A percentile compares a stretch with the other conserved stretches of the same genome.
Conservation (phyloP, 2,888 invertebrate species). For the Seira sanloemensis region DNA sequence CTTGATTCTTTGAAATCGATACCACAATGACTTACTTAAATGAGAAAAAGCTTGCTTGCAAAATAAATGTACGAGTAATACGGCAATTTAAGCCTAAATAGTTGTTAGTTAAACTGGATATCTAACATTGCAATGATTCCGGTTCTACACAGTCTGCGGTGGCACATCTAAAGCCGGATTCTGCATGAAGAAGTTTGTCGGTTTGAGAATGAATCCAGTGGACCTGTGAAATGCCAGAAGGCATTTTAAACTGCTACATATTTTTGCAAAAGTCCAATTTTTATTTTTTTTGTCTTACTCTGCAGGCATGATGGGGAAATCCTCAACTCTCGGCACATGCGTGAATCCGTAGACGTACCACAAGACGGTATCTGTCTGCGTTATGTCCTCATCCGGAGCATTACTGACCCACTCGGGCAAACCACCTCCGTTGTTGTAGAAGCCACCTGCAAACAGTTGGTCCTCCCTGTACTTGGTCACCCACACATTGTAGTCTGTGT, state of each 20-base stretch:
- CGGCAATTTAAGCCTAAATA: not conserved
- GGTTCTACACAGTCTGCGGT: too few species aligned
- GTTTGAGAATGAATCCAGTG: conserved; percentile 33
- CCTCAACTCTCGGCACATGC: conserved; percentile 45
- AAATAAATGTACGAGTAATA: not conserved
- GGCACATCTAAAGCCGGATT: conserved; percentile 50
- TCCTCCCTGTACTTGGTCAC: conserved; percentile 58
- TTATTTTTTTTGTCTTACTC: conserved; percentile 29
- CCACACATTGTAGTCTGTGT: conserved; percentile 60
- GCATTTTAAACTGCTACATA: not conserved
- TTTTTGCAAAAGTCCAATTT: not conserved
- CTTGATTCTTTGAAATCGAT: too few species aligned
- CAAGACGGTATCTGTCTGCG: conserved; percentile 36
- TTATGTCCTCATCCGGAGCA: conserved; percentile 1
- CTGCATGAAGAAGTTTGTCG: conserved; percentile 42
- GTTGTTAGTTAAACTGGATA: not conserved
- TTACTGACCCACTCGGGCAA: conserved; percentile 42
- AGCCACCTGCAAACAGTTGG: conserved; percentile 56
- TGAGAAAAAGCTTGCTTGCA: too few species aligned
- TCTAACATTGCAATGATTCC: not conserved
- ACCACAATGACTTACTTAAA: too few species aligned
- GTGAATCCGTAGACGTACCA: conserved; percentile 56
- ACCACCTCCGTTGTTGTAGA: conserved; percentile 31
- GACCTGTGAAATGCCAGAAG: not conserved
- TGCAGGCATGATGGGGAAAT: conserved; percentile 65